A percentile compares a stretch with the other conserved stretches of the same genome.
Evolutionary conservation across 2,888 invertebrate genomes (phyloP).

Genomic region (Cosmia trapezina): DNA sequence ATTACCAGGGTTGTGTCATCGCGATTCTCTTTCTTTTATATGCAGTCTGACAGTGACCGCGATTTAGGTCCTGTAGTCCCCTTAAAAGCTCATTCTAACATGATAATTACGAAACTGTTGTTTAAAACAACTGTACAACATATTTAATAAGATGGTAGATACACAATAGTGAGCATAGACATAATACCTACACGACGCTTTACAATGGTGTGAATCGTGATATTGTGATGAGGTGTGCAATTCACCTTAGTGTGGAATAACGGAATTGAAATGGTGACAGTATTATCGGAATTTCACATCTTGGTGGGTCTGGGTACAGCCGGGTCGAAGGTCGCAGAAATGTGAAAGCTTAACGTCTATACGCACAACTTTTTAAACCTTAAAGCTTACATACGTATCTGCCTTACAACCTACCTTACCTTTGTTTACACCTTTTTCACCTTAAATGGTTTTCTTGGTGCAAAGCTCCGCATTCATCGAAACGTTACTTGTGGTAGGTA

Average conservation of each 20-base stretch:
- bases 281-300: conserved; percentile 55
- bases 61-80: too few relatives aligned
- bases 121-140: too few relatives aligned
- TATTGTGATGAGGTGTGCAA: conserved; percentile 10
- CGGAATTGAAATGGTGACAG: conserved; percentile 51
- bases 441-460: not conserved
- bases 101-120: too few relatives aligned
- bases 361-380: conserved; percentile 34
- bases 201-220: conserved; percentile 8
- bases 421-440: not conserved
- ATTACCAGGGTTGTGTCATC: too few relatives aligned
- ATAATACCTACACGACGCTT: not conserved
- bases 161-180: too few relatives aligned
- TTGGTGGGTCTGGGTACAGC: conserved; percentile 19
- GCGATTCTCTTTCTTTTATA: too few relatives aligned
- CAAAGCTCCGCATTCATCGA: not conserved
- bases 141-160: too few relatives aligned
- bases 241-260: conserved; percentile 32
- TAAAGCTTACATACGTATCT: conserved; percentile 3
- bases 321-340: conserved; percentile 40
- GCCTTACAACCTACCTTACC: not conserved
- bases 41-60: too few relatives aligned
- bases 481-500: not conserved
- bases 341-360: conserved; percentile 48
- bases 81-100: too few relatives aligned